phyloP scores from a whole-genome alignment of 2,113 vertebrate species.

The Coryphaenoides rupestris region DNA sequence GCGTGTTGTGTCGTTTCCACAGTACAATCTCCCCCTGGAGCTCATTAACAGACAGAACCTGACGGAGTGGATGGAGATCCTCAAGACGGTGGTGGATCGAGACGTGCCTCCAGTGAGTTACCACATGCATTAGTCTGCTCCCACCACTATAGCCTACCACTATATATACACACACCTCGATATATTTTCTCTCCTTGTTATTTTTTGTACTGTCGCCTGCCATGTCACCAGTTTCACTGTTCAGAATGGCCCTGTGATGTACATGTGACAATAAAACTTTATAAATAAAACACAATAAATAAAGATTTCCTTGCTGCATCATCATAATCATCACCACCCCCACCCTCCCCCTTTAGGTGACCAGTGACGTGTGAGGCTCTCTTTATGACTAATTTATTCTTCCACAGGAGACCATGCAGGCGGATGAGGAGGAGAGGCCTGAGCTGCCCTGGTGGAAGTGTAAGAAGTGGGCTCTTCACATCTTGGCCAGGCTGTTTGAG shows the following conservation, averaged over 20 bases:
- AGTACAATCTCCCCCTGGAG: slow-evolving; percentile 96
- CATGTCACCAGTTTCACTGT: too few relatives aligned
- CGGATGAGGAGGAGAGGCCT: slow-evolving; percentile 95
- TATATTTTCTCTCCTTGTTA: too few relatives aligned
- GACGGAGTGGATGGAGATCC: slow-evolving; percentile 96
- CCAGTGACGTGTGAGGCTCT: too few relatives aligned
- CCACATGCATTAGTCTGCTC: not conserved
- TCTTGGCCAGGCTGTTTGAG: slow-evolving; percentile 96
- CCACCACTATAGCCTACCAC: not conserved
- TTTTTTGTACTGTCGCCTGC: too few relatives aligned
- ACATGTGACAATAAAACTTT: too few relatives aligned
- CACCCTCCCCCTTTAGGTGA: too few relatives aligned
- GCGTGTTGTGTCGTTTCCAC: slow-evolving; percentile 15
- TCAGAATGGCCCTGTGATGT: too few relatives aligned
- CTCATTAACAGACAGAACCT: slow-evolving; percentile 97
- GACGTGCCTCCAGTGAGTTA: slow-evolving; percentile 91
- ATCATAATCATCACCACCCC: not conserved
- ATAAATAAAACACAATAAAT: too few relatives aligned
- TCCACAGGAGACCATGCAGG: slow-evolving; percentile 90
- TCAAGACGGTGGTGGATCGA: slow-evolving; percentile 94
- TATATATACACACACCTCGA: too few relatives aligned
- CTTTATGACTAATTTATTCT: not conserved
- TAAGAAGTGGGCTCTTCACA: slow-evolving; percentile 99
- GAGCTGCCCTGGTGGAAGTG: slow-evolving; percentile 99
- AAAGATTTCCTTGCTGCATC: not conserved